These are phyloP conservation scores for Lacerta bilineata DNA, from an alignment of 2,797 vertebrate species.

Conservation along the genomic window DNA sequence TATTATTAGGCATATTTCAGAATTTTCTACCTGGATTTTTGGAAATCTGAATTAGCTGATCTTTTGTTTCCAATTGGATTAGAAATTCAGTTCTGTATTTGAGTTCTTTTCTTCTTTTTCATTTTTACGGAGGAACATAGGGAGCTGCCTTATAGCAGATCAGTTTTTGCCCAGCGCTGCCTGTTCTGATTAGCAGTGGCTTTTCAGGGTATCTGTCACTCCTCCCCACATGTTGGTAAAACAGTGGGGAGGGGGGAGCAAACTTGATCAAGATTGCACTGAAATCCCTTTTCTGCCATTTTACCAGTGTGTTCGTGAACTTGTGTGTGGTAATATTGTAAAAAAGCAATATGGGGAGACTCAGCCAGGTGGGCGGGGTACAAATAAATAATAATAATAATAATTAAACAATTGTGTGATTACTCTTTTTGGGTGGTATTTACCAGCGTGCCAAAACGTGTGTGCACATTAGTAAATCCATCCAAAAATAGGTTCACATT, in stretches of 20 bases:
- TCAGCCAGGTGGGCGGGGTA: too few species aligned
- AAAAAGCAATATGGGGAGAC: too few species aligned
- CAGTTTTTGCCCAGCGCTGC: background rate
- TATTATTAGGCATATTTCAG: background rate
- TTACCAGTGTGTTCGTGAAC: too few species aligned
- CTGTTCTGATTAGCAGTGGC: background rate
- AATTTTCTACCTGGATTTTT: background rate
- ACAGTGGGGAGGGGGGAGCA: background rate
- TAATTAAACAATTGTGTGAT: too few species aligned
- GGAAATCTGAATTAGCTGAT: background rate
- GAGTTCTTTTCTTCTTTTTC: background rate
- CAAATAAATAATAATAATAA: too few species aligned
- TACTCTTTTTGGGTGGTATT: background rate
- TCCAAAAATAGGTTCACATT: background rate
- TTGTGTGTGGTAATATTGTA: too few species aligned
- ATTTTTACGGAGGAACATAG: background rate
- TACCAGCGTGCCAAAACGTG: background rate
- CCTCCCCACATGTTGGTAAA: background rate
- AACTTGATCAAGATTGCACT: background rate
- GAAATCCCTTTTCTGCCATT: too few species aligned
- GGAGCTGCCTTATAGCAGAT: too few species aligned
- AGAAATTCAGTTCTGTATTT: background rate
- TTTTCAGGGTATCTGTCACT: background rate
- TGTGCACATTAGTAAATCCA: background rate
- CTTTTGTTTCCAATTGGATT: background rate